phyloP scores from a whole-genome alignment of 2,888 invertebrate genomes.

The Sturmia bella region DNA sequence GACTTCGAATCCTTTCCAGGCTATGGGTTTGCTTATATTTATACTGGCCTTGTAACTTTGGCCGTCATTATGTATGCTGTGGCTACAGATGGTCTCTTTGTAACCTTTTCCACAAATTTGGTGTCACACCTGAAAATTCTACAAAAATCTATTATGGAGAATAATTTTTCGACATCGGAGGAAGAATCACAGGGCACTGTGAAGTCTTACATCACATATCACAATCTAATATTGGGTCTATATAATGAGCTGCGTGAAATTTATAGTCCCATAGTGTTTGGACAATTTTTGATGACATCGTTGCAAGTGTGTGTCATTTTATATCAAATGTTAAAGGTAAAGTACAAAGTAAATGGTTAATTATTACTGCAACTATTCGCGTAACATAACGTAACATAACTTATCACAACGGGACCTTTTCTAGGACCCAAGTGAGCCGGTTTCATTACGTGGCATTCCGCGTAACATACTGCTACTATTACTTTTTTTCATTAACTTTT shows the following conservation, averaged over 20 bases:
- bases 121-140: slow-evolving; percentile 77
- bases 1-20: slow-evolving; percentile 75
- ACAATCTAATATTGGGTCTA: slow-evolving; percentile 74
- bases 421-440: too few relatives aligned
- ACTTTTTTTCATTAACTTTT: too few relatives aligned
- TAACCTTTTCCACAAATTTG: slow-evolving; percentile 77
- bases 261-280: slow-evolving; percentile 79
- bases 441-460: too few relatives aligned
- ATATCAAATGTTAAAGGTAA: slow-evolving; percentile 78
- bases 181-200: slow-evolving; percentile 69
- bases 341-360: too few relatives aligned
- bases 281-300: slow-evolving; percentile 79
- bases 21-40: slow-evolving; percentile 75
- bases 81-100: slow-evolving; percentile 78
- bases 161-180: slow-evolving; percentile 64
- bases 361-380: too few relatives aligned
- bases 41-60: slow-evolving; percentile 74
- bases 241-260: slow-evolving; percentile 73
- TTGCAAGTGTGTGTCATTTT: slow-evolving; percentile 79
- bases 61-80: slow-evolving; percentile 76
- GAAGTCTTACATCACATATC: slow-evolving; percentile 74
- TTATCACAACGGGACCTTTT: too few relatives aligned
- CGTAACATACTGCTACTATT: too few relatives aligned
- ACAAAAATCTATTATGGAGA: slow-evolving; percentile 72
- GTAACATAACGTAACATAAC: too few relatives aligned